A percentile compares a stretch with the other conserved stretches of the same genome.
Conservation (phyloP, 2,888 invertebrate genomes). For the Aphidius colemani region DNA sequence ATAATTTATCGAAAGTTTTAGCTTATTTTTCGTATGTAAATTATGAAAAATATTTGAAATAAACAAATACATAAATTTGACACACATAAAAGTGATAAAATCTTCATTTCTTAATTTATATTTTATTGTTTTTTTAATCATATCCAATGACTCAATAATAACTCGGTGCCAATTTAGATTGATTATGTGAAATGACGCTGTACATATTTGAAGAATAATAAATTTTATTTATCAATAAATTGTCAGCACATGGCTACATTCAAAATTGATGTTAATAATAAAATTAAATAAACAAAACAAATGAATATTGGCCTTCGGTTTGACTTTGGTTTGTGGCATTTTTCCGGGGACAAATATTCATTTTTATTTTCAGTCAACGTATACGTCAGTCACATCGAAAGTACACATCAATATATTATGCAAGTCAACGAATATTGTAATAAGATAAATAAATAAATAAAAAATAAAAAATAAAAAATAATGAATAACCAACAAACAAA, state of each 20-base stretch:
- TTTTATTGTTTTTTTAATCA: too few relatives aligned
- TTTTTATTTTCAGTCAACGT: conserved; percentile 52
- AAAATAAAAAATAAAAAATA: neutral
- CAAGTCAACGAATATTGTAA: conserved; percentile 10
- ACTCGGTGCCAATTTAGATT: too few relatives aligned
- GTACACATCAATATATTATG: conserved; percentile 41
- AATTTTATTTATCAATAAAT: neutral
- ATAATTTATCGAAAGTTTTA: too few relatives aligned
- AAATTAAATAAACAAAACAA: conserved; percentile 24
- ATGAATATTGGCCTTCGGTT: conserved; percentile 50
- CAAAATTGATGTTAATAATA: neutral
- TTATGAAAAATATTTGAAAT: too few relatives aligned
- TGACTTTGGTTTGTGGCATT: conserved; percentile 44
- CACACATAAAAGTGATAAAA: too few relatives aligned
- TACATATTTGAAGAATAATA: neutral
- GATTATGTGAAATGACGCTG: too few relatives aligned
- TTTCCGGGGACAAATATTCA: conserved; percentile 6
- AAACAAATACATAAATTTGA: neutral
- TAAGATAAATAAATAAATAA: conserved; percentile 5
- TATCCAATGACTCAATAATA: too few relatives aligned
- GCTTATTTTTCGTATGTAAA: too few relatives aligned
- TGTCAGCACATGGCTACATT: neutral
- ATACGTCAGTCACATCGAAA: conserved; percentile 44
- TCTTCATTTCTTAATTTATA: too few relatives aligned
- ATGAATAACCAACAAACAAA: neutral